Evolutionary conservation across 1,140 invertebrate genomes (phyloP), one percentile per base, ranked within the genome.

Genomic region (Stratiolaelaps scimitus): DNA sequence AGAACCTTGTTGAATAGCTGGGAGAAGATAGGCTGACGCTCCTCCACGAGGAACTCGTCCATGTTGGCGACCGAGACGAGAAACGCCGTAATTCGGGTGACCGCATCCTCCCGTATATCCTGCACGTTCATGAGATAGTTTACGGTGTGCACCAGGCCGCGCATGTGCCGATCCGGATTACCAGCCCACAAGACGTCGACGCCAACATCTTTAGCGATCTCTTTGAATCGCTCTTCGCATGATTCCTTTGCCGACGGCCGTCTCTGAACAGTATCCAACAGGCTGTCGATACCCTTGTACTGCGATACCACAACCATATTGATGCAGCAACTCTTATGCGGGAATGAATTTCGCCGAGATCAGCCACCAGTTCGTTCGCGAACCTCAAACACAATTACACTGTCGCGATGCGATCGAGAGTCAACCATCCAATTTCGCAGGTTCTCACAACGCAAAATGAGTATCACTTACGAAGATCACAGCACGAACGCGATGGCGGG

Each of bases 51-150:
- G 17, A 15, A 10, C 53, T 60, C 53, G 17, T 20, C 53, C 15
- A 60, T 29, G 53, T 60, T 60, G 13, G 53, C 53, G 2, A 60
- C n/a, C 1, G 23, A 15, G 1, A 23, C 23, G 1, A 60, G 17
- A 34, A 60, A 60, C 17, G 26, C 53, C 15, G 26, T 20, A 23
- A 60, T 26, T 60, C 53, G 26, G 5, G 15, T 1, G 1, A 17
- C 17, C 2, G 53, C 53, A 60, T 60, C 53, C 10, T 60, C 53
- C 26, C 53, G 53, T 5, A 60, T 17, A 10, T 60, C 53, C 53
- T 60, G 26, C 13, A 26, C 17, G 13, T 26, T 23, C 53, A 60
- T 17, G 23, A 60, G 15, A 34, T 17, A 15, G 20, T 60, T 60
- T 26, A 60, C 53, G 26, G 10, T 60, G 2, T 60, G 53, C 6